Percentiles rank a stretch among this genome's conserved stretches.
phyloP scores from a whole-genome alignment of 2,888 invertebrate species.

The Drosophila phalerata region DNA sequence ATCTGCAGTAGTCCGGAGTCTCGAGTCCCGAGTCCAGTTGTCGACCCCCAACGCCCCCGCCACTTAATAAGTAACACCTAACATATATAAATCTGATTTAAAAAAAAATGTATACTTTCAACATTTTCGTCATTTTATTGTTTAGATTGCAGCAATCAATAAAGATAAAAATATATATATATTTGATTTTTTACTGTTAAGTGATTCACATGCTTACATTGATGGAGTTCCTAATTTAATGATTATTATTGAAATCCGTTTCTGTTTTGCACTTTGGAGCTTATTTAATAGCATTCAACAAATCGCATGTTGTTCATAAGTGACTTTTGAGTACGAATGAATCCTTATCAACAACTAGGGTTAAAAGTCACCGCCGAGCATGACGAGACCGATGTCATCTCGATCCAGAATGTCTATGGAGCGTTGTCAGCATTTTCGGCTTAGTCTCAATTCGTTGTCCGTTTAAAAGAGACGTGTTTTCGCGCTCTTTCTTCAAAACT shows the following conservation, averaged over 20 bases:
- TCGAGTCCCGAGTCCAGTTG: slow-evolving; percentile 7
- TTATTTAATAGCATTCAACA: slow-evolving; percentile 29
- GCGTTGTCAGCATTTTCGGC: slow-evolving; percentile 46
- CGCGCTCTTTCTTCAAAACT: slow-evolving; percentile 23
- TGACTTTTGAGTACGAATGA: slow-evolving; percentile 35
- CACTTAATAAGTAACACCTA: slow-evolving; percentile 17
- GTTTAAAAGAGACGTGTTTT: slow-evolving; percentile 53
- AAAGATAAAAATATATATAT: slow-evolving; percentile 31
- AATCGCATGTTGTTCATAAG: slow-evolving; percentile 71
- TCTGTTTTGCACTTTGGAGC: slow-evolving; percentile 65
- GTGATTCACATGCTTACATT: slow-evolving; percentile 48
- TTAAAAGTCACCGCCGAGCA: slow-evolving; percentile 60
- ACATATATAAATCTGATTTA: slow-evolving; percentile 4
- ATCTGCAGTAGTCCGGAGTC: slow-evolving; percentile 26
- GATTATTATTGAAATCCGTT: slow-evolving; percentile 18
- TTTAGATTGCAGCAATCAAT: not conserved
- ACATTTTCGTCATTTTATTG: slow-evolving; percentile 10
- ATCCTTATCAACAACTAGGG: slow-evolving; percentile 49
- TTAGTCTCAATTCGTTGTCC: slow-evolving; percentile 54
- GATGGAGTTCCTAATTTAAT: slow-evolving; percentile 58
- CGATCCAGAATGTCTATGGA: slow-evolving; percentile 33
- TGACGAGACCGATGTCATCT: slow-evolving; percentile 33
- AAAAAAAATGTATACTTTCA: slow-evolving; percentile 26
- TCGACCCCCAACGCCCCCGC: slow-evolving; percentile 27
- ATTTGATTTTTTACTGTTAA: slow-evolving; percentile 9